These are phyloP conservation scores for Stramonita haemastoma DNA, from an alignment of 2,888 invertebrate genomes.

Conservation along the genomic window DNA sequence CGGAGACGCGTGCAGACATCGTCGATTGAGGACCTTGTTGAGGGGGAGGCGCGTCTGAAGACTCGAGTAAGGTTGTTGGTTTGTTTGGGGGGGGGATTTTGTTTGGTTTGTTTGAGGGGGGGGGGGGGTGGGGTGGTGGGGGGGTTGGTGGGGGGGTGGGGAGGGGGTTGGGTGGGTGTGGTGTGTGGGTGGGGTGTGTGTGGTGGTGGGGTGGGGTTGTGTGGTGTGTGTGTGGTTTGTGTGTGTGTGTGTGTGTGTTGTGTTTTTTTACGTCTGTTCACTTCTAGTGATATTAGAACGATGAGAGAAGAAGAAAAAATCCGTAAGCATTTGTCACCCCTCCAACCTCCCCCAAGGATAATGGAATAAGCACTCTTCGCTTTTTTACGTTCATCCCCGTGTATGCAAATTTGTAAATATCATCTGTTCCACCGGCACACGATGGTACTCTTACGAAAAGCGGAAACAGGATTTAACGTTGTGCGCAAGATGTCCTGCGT, in stretches of 20 bases:
- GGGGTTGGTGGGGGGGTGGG: background rate
- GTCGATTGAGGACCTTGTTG: conserved; percentile 32
- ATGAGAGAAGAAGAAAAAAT: too few species aligned
- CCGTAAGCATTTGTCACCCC: too few species aligned
- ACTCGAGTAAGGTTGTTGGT: conserved; percentile 46
- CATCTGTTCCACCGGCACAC: too few species aligned
- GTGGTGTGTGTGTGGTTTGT: background rate
- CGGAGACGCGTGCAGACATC: conserved; percentile 26
- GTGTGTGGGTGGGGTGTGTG: background rate
- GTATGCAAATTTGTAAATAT: too few species aligned
- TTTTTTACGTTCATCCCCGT: too few species aligned
- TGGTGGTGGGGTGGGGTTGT: background rate
- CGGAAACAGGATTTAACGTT: too few species aligned
- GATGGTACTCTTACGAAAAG: too few species aligned
- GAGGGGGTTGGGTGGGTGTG: background rate
- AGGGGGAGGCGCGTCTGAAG: conserved; percentile 39
- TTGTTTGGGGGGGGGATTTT: background rate
- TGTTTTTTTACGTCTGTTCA: too few species aligned
- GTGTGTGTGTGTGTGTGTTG: background rate
- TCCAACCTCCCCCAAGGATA: too few species aligned
- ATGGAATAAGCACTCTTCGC: too few species aligned
- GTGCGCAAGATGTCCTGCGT: too few species aligned
- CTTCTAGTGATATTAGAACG: too few species aligned
- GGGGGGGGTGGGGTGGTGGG: background rate
- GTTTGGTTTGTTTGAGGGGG: background rate